phyloP scores from a whole-genome alignment of 2,113 vertebrate genomes.

The Peromyscus leucopus region DNA sequence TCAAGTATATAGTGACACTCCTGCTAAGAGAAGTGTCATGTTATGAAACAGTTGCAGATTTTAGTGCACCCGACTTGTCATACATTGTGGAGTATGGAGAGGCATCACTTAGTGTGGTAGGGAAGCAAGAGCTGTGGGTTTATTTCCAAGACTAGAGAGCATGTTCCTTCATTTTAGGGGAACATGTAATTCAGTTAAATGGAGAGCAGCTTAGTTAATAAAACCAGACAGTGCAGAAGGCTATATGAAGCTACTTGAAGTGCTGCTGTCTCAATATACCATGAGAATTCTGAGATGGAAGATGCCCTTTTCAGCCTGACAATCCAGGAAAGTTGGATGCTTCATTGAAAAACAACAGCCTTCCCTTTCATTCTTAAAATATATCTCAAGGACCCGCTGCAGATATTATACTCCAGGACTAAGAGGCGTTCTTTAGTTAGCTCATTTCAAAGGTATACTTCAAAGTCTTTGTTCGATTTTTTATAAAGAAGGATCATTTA shows the following conservation, averaged over 20 bases:
- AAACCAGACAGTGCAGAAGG: neutral
- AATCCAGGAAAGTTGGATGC: neutral
- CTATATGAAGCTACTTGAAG: neutral
- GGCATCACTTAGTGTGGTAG: neutral
- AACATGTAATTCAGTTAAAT: neutral
- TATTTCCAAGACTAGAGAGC: neutral
- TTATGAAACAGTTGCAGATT: neutral
- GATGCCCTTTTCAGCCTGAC: neutral
- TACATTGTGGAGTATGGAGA: neutral
- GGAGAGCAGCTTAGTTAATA: neutral
- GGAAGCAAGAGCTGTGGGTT: neutral
- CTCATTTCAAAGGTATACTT: conserved; percentile 1
- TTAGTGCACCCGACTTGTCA: neutral
- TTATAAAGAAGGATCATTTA: neutral
- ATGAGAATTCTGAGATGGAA: neutral
- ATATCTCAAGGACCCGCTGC: neutral
- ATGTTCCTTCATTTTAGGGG: neutral
- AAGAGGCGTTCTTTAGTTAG: neutral
- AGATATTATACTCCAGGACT: neutral
- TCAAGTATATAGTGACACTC: neutral
- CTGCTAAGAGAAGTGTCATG: neutral
- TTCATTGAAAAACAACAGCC: neutral
- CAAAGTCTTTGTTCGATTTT: conserved; percentile 8
- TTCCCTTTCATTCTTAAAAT: conserved; percentile 43
- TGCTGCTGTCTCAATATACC: neutral